Conservation (phyloP, 2,113 vertebrate genomes). For the Pterocles orientalis region DNA sequence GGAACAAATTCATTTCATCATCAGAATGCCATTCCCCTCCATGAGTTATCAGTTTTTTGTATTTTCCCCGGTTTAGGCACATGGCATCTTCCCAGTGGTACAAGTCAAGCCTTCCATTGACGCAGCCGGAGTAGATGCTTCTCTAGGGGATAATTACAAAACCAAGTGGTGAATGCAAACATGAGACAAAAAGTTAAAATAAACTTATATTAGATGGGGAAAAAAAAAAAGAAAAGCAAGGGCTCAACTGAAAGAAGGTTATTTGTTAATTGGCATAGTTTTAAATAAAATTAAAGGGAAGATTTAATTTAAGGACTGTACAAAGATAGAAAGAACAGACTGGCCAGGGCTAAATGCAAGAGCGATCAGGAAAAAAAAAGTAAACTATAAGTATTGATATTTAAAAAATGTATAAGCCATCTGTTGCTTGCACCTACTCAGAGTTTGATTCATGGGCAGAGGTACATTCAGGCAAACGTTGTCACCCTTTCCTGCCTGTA, state of each 20-base stretch:
- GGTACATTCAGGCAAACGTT: background rate
- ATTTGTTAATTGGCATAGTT: background rate
- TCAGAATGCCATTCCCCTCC: background rate
- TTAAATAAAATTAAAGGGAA: background rate
- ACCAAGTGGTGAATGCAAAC: background rate
- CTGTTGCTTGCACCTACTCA: background rate
- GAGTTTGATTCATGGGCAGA: background rate
- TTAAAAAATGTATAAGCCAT: background rate
- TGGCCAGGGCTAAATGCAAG: background rate
- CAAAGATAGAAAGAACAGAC: background rate
- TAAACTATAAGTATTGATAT: background rate
- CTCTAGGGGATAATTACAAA: background rate
- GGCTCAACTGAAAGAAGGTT: background rate
- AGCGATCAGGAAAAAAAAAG: background rate
- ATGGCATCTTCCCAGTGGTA: background rate
- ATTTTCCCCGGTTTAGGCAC: background rate
- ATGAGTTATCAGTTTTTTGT: background rate
- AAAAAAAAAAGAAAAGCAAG: background rate
- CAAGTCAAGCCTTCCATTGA: background rate
- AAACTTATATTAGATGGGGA: background rate
- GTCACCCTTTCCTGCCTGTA: background rate
- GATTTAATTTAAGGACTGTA: background rate
- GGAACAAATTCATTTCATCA: background rate
- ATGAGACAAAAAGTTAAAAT: background rate
- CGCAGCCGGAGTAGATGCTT: background rate